These are phyloP conservation scores for Creontiades dilutus DNA, from an alignment of 2,888 invertebrate species.

Conservation along the genomic window DNA sequence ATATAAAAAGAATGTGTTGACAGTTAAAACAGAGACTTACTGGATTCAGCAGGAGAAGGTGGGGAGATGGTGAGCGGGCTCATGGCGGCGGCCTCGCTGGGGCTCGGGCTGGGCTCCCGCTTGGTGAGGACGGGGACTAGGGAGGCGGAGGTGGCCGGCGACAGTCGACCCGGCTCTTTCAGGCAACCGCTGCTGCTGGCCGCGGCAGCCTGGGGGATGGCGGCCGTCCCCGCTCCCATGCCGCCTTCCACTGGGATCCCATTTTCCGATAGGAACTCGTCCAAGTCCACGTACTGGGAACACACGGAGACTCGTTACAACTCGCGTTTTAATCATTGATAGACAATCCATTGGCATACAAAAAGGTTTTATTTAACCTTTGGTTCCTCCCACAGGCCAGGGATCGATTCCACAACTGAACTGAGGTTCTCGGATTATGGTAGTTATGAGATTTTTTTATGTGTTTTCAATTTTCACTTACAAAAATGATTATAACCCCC, in stretches of 20 bases:
- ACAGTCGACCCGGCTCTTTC: constrained; percentile 77
- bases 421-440: no score
- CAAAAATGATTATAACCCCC: no score
- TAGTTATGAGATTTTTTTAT: no score
- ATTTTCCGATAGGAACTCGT: constrained; percentile 97
- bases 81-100: constrained; percentile 83
- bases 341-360: no score
- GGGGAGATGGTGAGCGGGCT: constrained; percentile 94
- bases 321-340: neutral
- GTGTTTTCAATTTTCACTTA: no score
- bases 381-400: no score
- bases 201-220: constrained; percentile 76
- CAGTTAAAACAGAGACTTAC: constrained; percentile 81
- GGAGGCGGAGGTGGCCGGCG: constrained; percentile 74
- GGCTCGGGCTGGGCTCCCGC: constrained; percentile 92
- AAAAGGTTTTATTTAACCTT: no score
- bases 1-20: no score
- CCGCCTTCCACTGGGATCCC: constrained; percentile 91
- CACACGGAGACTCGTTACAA: constrained; percentile 30
- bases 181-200: constrained; percentile 71
- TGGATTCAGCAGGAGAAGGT: constrained; percentile 93
- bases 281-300: constrained; percentile 95
- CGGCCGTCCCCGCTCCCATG: constrained; percentile 77
- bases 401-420: no score
- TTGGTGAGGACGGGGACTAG: constrained; percentile 84